Conservation (phyloP, 2,888 invertebrate genomes). For the Lingula anatina region DNA sequence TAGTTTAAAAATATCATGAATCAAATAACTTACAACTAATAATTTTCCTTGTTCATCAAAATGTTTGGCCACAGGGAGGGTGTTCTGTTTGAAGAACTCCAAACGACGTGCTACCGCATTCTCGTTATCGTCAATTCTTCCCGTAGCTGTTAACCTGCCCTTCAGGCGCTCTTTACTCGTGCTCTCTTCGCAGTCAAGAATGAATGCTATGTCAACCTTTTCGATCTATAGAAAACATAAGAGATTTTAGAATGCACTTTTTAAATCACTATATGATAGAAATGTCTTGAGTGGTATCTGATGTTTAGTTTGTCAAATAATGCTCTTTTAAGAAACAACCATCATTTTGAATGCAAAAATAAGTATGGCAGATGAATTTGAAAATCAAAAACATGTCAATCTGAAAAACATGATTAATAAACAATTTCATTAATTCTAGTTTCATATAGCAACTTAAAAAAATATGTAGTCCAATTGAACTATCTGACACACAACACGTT, state of each 20-base stretch:
- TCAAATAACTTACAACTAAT: slow-evolving; percentile 42
- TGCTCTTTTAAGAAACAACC: too few relatives aligned
- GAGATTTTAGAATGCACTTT: background rate
- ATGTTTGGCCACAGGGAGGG: slow-evolving; percentile 39
- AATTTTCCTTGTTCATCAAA: slow-evolving; percentile 38
- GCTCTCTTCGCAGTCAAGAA: slow-evolving; percentile 45
- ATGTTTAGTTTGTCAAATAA: too few relatives aligned
- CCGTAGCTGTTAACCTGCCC: slow-evolving; percentile 23
- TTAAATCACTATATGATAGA: background rate
- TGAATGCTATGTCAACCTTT: slow-evolving; percentile 32
- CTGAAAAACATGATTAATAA: too few relatives aligned
- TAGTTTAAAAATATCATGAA: too few relatives aligned
- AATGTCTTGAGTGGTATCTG: too few relatives aligned
- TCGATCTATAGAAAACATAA: slow-evolving; percentile 31
- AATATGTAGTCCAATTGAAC: too few relatives aligned
- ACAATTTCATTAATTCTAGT: too few relatives aligned
- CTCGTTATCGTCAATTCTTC: slow-evolving; percentile 35
- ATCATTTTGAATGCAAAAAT: too few relatives aligned
- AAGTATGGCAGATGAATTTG: too few relatives aligned
- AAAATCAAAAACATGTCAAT: too few relatives aligned
- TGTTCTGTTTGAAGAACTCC: slow-evolving; percentile 38
- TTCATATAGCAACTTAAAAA: too few relatives aligned
- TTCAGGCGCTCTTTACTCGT: slow-evolving; percentile 31
- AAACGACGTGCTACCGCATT: slow-evolving; percentile 29
- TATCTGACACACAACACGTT: too few relatives aligned